These are phyloP conservation scores for Gorsachius magnificus DNA, from an alignment of 2,797 vertebrate genomes.

Conservation along the genomic window DNA sequence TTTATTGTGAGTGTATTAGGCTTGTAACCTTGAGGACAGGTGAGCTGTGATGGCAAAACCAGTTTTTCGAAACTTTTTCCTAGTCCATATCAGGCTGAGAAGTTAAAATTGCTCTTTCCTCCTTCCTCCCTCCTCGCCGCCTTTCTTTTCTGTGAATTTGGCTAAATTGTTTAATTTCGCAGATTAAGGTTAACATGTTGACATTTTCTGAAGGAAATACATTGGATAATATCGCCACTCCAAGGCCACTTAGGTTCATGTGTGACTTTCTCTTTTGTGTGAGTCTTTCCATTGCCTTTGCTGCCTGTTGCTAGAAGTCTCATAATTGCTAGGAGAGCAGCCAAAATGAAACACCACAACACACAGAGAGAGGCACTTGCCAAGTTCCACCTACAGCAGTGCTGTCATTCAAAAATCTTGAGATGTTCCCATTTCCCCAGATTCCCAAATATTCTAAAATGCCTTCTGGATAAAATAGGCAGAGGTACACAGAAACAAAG, in stretches of 20 bases:
- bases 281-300: neutral
- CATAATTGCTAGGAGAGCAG: neutral
- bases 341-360: neutral
- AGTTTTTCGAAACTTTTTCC: neutral
- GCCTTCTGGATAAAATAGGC: neutral
- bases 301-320: neutral
- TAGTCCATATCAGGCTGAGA: neutral
- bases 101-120: neutral
- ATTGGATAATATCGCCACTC: neutral
- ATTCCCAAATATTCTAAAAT: neutral
- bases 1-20: neutral
- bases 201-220: neutral
- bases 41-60: neutral
- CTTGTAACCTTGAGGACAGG: neutral
- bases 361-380: neutral
- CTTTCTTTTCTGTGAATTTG: neutral
- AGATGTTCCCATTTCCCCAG: neutral
- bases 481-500: neutral
- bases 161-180: neutral
- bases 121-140: rapidly evolving
- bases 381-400: neutral
- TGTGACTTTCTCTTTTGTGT: neutral
- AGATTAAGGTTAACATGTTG: neutral
- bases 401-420: neutral
- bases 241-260: neutral